Percentiles rank a stretch among this genome's conserved stretches.
These are phyloP conservation scores for Cygnus olor DNA, from an alignment of 2,797 vertebrate species.

Conservation along the genomic window DNA sequence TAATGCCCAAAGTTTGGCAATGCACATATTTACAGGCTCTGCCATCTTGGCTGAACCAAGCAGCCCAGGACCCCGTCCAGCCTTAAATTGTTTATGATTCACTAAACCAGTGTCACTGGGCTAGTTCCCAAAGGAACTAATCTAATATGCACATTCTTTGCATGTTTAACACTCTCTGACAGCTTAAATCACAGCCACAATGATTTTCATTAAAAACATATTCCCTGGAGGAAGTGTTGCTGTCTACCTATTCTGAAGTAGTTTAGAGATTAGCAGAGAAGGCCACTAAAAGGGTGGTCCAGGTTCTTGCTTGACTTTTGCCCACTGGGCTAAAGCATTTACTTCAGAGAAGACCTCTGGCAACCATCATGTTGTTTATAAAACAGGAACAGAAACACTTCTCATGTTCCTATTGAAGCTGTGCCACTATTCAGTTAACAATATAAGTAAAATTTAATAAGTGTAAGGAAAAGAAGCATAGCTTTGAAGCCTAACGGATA, in stretches of 20 bases:
- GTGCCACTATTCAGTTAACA: background rate
- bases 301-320: background rate
- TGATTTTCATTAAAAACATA: background rate
- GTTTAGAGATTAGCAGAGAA: background rate
- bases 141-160: background rate
- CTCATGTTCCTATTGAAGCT: background rate
- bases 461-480: background rate
- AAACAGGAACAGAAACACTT: background rate
- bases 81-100: background rate
- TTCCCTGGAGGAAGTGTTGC: background rate
- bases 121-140: background rate
- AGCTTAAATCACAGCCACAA: background rate
- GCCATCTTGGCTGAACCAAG: background rate
- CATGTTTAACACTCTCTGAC: background rate
- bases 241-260: background rate
- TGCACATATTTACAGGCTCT: background rate
- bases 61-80: background rate
- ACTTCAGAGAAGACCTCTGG: background rate
- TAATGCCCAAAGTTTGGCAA: background rate
- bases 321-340: background rate
- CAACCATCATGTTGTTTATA: background rate
- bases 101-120: rapidly evolving
- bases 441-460: background rate
- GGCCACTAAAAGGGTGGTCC: rapidly evolving
- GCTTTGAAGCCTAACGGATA: background rate